Evolutionary conservation across 2,113 vertebrate species (phyloP), one percentile per base, ranked within the genome.

Genomic region (Eublepharis macularius): DNA sequence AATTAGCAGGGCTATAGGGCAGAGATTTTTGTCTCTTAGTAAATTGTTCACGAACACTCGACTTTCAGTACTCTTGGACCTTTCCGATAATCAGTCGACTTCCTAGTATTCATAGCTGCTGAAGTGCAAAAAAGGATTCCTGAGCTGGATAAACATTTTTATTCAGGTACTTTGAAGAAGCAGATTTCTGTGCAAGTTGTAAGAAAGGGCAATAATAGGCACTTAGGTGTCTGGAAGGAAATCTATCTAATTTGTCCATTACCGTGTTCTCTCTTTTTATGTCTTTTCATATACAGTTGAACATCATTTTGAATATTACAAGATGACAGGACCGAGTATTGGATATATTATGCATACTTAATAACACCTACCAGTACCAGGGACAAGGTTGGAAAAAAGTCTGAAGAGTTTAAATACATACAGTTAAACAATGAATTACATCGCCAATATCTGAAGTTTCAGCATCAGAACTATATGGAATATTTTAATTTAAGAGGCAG

Each of bases 341-440:
- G 32, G 49, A 68, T 47, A 81, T 26, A 69, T 79, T 70, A 79
- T 34, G 29, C 32, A 34, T 70, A 81, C 49, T 51, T 76, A 54
- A 81, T 69, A 29, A 13, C 80, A 69, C 63, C 47, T 36, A 19
- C 4, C 13, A 51, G 39, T 36, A 76, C n/a, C 65, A 41, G 24
- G 4, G 75, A 78, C 9, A 73, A 75, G 17, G 73, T 4, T 47
- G 39, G 83, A 69, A 76, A 60, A 19, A 43, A 76, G 0, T 47
- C 7, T 4, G 47, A 16, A 73, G 51, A 86, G 54, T 86, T 49
- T 73, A 80, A 85, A 85, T 14, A 74, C 4, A 24, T 73, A 45
- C 8, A 34, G 36, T 81, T 82, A 76, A 76, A 82, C 63, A 76
- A 70, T 69, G 39, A 86, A 69, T 57, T 76, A 86, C 60, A 86